phyloP scores from a whole-genome alignment of 2,113 vertebrate species.

The Pipa parva region DNA sequence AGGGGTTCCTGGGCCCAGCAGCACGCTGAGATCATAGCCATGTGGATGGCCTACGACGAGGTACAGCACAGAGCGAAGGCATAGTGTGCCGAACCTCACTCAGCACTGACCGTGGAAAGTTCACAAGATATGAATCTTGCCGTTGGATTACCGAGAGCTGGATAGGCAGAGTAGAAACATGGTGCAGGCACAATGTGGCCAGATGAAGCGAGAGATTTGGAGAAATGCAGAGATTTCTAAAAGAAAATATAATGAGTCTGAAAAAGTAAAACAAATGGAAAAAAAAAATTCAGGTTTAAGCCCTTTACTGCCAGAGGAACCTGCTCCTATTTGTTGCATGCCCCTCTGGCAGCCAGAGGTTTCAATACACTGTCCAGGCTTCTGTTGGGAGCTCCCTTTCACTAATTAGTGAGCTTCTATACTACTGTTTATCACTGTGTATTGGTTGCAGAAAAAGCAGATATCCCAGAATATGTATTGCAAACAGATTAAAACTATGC shows the following conservation, averaged over 20 bases:
- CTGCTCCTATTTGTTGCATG: not conserved
- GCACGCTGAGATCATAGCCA: constrained; percentile 12
- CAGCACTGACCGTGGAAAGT: not conserved
- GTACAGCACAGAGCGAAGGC: not conserved
- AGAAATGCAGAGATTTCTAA: constrained; percentile 1
- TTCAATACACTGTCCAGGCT: not conserved
- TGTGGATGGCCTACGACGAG: constrained; percentile 14
- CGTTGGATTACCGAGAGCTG: constrained; percentile 5
- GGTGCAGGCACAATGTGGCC: constrained; percentile 14
- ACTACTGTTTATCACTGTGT: constrained; percentile 21
- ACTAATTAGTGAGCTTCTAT: constrained; percentile 10
- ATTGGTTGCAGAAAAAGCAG: not conserved
- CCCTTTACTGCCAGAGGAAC: not conserved
- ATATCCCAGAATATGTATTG: not conserved
- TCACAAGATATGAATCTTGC: constrained; percentile 4
- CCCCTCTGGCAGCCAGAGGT: not conserved
- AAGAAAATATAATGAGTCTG: not conserved
- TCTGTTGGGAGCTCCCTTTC: not conserved
- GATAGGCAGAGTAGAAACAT: constrained; percentile 3
- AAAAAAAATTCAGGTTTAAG: constrained; percentile 8
- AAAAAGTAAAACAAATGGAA: not conserved
- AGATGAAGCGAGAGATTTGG: constrained; percentile 2
- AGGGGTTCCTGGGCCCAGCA: constrained; percentile 1
- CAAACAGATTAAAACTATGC: not conserved
- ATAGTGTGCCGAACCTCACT: not conserved